Conservation (phyloP, 2,797 vertebrate species). For the Dermochelys coriacea region DNA sequence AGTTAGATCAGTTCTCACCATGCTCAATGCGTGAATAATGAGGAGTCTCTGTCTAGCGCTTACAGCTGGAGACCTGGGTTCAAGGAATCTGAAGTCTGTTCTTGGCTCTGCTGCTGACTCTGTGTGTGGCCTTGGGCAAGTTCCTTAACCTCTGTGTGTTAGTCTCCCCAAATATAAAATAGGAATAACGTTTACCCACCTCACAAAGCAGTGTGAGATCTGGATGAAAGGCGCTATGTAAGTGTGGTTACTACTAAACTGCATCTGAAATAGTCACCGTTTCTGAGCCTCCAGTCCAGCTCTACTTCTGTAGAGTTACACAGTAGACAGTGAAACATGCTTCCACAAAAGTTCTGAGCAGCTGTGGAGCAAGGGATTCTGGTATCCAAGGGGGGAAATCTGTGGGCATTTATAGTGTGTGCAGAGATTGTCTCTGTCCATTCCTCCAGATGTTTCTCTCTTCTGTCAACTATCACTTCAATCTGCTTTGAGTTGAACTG, state of each 20-base stretch:
- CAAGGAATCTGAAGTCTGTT: background rate
- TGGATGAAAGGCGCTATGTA: background rate
- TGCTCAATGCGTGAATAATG: background rate
- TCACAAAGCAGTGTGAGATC: background rate
- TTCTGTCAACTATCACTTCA: background rate
- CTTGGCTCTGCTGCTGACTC: background rate
- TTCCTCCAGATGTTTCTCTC: background rate
- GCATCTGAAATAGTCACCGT: background rate
- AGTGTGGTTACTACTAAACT: background rate
- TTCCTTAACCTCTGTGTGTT: background rate
- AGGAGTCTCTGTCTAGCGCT: background rate
- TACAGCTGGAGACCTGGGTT: background rate
- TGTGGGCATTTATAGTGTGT: background rate
- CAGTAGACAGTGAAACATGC: background rate
- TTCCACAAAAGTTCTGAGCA: background rate
- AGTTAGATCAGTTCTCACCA: background rate
- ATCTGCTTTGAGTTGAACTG: background rate
- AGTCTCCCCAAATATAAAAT: background rate
- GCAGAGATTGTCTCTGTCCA: background rate
- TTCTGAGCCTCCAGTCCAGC: background rate
- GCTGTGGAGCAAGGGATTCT: background rate
- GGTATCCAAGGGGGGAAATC: background rate
- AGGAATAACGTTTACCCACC: background rate
- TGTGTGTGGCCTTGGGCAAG: background rate
- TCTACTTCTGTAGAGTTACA: background rate